phyloP scores from a whole-genome alignment of 2,113 vertebrate species.

The Sprattus sprattus region DNA sequence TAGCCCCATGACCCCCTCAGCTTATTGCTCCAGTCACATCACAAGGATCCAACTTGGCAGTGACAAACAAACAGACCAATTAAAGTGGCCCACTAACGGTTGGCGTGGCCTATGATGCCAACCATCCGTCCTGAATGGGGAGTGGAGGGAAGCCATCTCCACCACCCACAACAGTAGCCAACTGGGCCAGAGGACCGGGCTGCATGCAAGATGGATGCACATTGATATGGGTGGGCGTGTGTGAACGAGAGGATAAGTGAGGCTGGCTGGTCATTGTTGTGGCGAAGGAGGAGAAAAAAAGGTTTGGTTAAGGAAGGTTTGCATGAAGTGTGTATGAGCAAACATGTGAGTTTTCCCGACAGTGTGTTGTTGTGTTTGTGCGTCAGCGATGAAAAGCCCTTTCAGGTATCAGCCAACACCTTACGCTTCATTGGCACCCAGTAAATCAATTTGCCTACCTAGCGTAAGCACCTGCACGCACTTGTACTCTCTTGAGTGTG shows the following conservation, averaged over 20 bases:
- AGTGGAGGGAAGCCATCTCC: background rate
- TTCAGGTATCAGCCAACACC: background rate
- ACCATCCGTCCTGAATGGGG: slow-evolving; percentile 36
- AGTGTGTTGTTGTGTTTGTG: slow-evolving; percentile 12
- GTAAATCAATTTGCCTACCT: background rate
- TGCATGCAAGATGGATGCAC: background rate
- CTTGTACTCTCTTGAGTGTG: background rate
- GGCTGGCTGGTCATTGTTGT: background rate
- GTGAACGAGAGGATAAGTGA: background rate
- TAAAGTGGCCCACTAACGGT: slow-evolving; percentile 45
- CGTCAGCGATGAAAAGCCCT: background rate
- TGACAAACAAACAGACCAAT: slow-evolving; percentile 47
- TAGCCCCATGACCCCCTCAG: slow-evolving; percentile 4
- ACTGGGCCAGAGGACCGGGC: background rate
- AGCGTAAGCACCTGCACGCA: background rate
- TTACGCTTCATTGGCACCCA: background rate
- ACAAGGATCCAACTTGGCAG: slow-evolving; percentile 50
- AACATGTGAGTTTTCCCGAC: background rate
- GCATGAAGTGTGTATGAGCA: background rate
- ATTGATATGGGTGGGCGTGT: background rate
- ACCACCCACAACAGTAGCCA: background rate
- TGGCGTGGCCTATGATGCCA: slow-evolving; percentile 46
- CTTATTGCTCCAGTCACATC: slow-evolving; percentile 48
- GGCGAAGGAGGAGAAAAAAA: background rate
- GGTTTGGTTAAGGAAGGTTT: background rate